These are phyloP conservation scores for Tuberolachnus salignus DNA, from an alignment of 2,888 invertebrate genomes.

Conservation along the genomic window DNA sequence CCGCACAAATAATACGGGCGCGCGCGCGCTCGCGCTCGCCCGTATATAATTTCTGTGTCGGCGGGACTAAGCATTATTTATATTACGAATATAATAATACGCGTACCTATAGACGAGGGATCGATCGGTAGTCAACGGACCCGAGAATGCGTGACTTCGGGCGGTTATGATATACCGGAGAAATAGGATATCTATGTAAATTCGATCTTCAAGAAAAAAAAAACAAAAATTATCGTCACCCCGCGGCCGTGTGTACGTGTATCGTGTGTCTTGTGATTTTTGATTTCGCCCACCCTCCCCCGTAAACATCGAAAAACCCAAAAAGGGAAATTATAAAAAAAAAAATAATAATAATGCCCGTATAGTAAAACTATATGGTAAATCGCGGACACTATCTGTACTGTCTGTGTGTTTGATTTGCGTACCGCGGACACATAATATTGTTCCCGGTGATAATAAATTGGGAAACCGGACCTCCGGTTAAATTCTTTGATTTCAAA, in stretches of 20 bases:
- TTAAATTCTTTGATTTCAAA: too few species aligned
- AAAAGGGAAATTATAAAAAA: too few species aligned
- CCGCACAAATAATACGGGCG: not conserved
- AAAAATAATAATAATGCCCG: too few species aligned
- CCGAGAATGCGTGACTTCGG: not conserved
- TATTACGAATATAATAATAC: not conserved
- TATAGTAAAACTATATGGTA: too few species aligned
- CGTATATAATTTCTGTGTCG: not conserved
- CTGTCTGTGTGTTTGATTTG: too few species aligned
- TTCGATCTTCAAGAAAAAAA: slow-evolving; percentile 34
- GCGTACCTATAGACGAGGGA: not conserved
- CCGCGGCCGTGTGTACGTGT: not conserved
- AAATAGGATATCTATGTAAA: slow-evolving; percentile 49
- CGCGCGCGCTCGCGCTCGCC: not conserved
- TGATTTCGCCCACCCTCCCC: too few species aligned
- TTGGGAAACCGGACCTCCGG: too few species aligned
- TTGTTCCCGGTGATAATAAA: too few species aligned
- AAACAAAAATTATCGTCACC: not conserved
- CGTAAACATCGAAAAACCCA: too few species aligned
- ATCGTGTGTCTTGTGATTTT: not conserved
- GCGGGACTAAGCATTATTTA: too few species aligned
- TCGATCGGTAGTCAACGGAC: not conserved
- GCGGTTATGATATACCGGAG: slow-evolving; percentile 15
- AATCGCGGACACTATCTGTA: too few species aligned
- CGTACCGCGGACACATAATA: too few species aligned